Conservation (phyloP, 2,113 vertebrate genomes). For the Larimichthys crocea region DNA sequence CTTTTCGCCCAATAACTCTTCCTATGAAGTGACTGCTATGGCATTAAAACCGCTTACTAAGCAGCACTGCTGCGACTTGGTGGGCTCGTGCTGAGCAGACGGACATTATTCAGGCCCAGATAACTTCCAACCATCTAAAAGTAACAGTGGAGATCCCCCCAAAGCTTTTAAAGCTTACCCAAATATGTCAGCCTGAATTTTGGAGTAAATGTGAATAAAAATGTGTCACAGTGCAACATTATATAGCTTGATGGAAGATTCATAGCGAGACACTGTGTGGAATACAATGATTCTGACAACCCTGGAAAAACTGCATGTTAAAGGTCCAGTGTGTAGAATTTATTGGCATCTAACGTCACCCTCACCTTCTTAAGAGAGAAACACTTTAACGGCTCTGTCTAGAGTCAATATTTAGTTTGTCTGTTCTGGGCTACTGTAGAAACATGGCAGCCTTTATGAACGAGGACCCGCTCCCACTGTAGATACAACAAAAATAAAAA, state of each 20-base stretch:
- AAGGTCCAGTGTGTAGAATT: no score
- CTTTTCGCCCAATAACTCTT: slow-evolving; percentile 18
- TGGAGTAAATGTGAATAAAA: not conserved
- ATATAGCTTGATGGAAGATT: not conserved
- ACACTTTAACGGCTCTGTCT: no score
- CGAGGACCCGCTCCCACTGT: no score
- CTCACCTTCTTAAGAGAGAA: no score
- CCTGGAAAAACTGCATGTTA: not conserved
- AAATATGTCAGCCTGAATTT: not conserved
- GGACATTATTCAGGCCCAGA: slow-evolving; percentile 8
- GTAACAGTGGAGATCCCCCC: no score
- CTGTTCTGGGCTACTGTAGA: no score
- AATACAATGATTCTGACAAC: not conserved
- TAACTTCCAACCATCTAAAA: not conserved
- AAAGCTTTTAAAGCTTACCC: not conserved
- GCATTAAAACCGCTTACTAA: slow-evolving; percentile 19
- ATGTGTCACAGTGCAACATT: not conserved
- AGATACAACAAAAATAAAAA: no score
- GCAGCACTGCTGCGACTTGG: not conserved
- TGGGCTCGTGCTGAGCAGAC: not conserved
- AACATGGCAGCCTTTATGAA: no score
- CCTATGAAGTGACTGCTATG: not conserved
- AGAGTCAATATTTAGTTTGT: no score
- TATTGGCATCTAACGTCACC: no score
- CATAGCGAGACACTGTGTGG: no score